These are phyloP conservation scores for Hephaestus fuliginosus DNA, from an alignment of 2,797 vertebrate species.

Conservation along the genomic window DNA sequence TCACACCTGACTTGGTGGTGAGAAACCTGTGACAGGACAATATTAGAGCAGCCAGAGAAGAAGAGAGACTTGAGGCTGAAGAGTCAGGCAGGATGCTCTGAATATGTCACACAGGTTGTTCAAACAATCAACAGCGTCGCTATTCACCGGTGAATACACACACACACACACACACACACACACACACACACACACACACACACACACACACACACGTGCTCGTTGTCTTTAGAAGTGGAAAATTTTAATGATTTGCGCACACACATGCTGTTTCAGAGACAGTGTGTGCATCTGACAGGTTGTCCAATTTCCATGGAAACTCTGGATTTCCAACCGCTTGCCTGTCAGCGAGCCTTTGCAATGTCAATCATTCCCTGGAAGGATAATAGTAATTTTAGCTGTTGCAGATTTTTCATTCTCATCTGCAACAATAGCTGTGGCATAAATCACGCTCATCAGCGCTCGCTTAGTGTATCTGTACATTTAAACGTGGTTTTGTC, in stretches of 20 bases:
- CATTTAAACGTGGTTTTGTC: slow-evolving; percentile 18
- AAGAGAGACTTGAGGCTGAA: slow-evolving; percentile 29
- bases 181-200: not conserved
- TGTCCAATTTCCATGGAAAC: slow-evolving; percentile 69
- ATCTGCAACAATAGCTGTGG: slow-evolving; percentile 39
- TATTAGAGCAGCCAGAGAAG: slow-evolving; percentile 49
- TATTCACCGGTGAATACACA: slow-evolving; percentile 5
- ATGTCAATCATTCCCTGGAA: slow-evolving; percentile 61
- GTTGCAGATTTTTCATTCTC: slow-evolving; percentile 46
- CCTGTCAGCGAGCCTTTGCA: slow-evolving; percentile 55
- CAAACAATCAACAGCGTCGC: not conserved
- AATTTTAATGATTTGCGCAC: slow-evolving; percentile 53
- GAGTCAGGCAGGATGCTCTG: slow-evolving; percentile 43
- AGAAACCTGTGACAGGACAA: slow-evolving; percentile 49
- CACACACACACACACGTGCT: not conserved
- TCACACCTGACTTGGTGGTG: slow-evolving; percentile 56
- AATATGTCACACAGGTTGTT: slow-evolving; percentile 61
- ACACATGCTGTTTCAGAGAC: slow-evolving; percentile 26
- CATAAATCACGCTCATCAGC: slow-evolving; percentile 27
- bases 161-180: not conserved
- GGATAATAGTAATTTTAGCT: slow-evolving; percentile 63
- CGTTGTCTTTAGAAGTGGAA: slow-evolving; percentile 38
- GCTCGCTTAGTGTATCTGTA: slow-evolving; percentile 6
- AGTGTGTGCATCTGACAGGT: slow-evolving; percentile 14
- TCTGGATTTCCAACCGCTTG: slow-evolving; percentile 41